Percentiles rank a stretch among this genome's conserved stretches.
phyloP scores from a whole-genome alignment of 1,140 invertebrate species.

The Pseudobourletiella spinata region DNA sequence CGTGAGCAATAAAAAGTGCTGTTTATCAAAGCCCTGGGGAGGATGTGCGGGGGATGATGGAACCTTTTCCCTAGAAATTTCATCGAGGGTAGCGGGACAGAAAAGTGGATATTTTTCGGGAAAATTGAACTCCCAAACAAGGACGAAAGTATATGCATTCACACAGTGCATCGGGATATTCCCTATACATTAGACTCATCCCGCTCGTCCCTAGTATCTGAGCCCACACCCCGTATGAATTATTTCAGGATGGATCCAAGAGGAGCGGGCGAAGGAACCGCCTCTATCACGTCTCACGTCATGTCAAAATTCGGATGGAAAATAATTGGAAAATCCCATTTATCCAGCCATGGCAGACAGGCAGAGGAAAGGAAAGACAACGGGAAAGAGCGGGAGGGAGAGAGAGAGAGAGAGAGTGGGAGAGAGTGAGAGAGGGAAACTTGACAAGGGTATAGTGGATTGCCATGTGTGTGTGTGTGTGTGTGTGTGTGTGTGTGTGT shows the following conservation, averaged over 20 bases:
- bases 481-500: not conserved
- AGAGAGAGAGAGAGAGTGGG: too few relatives aligned
- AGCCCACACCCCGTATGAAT: too few relatives aligned
- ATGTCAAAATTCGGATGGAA: conserved; percentile 35
- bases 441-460: not conserved
- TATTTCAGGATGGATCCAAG: too few relatives aligned
- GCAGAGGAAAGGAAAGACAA: not conserved
- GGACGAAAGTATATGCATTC: too few relatives aligned
- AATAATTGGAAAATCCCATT: conserved; percentile 37
- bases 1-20: too few relatives aligned
- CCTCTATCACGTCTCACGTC: conserved; percentile 31
- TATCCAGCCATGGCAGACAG: conserved; percentile 23
- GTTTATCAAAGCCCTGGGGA: too few relatives aligned
- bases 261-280: conserved; percentile 18
- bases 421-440: not conserved
- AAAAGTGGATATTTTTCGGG: conserved; percentile 2
- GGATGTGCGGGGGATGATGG: too few relatives aligned
- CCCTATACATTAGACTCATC: too few relatives aligned
- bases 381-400: too few relatives aligned
- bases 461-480: not conserved
- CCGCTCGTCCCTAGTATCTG: not conserved
- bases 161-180: too few relatives aligned
- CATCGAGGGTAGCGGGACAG: not conserved
- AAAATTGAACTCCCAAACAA: not conserved
- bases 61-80: too few relatives aligned